Percentiles rank a stretch among this genome's conserved stretches.
Conservation (phyloP, 2,797 vertebrate species). For the Scleropages formosus region DNA sequence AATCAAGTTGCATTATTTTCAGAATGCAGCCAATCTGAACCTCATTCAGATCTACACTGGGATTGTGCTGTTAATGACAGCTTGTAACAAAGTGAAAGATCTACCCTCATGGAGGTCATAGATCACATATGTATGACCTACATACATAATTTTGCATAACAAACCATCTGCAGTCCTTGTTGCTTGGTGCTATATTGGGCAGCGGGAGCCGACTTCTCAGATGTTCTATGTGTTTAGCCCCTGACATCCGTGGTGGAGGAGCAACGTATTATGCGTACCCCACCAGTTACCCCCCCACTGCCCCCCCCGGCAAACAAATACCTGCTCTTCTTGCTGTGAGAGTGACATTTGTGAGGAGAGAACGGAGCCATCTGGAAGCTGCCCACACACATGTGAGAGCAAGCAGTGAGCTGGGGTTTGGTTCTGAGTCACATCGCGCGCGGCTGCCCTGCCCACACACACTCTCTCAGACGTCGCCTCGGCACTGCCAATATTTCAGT, state of each 20-base stretch:
- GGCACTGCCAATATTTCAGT: slow-evolving; percentile 50
- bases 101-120: no score
- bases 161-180: neutral
- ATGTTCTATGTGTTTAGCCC: neutral
- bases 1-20: neutral
- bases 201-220: slow-evolving; percentile 27
- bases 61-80: neutral
- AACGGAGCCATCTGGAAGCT: slow-evolving; percentile 75
- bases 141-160: no score
- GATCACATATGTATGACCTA: no score
- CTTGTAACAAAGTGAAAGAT: neutral
- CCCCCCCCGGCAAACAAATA: slow-evolving; percentile 41
- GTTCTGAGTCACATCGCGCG: slow-evolving; percentile 68
- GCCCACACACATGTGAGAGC: slow-evolving; percentile 71
- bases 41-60: neutral
- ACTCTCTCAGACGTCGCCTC: slow-evolving; percentile 45
- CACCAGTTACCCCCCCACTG: neutral
- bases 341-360: slow-evolving; percentile 77
- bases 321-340: slow-evolving; percentile 69
- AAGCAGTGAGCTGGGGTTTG: slow-evolving; percentile 63
- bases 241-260: slow-evolving; percentile 20
- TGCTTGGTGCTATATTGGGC: slow-evolving; percentile 18
- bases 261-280: neutral
- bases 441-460: slow-evolving; percentile 70
- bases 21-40: slow-evolving; percentile 8